phyloP scores from a whole-genome alignment of 2,113 vertebrate species.

The Buteo buteo region DNA sequence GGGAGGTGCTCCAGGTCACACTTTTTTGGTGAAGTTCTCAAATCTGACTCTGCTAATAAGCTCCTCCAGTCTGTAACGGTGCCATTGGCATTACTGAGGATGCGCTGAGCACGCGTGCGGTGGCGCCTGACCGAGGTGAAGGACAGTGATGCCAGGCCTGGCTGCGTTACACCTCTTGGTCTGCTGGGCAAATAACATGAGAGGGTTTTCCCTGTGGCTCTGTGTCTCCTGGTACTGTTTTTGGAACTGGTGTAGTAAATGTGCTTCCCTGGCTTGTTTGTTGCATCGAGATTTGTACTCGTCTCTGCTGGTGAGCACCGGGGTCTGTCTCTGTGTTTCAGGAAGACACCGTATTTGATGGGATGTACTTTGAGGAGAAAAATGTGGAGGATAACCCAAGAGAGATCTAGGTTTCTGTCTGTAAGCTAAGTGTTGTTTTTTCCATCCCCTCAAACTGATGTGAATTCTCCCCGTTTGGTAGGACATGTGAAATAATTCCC shows the following conservation, averaged over 20 bases:
- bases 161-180: neutral
- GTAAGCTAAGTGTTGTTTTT: neutral
- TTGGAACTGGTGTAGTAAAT: neutral
- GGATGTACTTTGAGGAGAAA: rapidly evolving
- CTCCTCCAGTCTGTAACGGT: neutral
- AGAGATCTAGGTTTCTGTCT: neutral
- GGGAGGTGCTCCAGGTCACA: neutral
- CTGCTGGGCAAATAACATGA: rapidly evolving
- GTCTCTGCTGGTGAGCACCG: neutral
- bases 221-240: neutral
- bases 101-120: rapidly evolving
- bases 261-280: neutral
- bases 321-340: neutral
- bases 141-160: rapidly evolving
- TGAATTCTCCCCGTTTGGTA: neutral
- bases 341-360: rapidly evolving
- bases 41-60: rapidly evolving
- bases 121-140: rapidly evolving
- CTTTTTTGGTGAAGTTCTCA: neutral
- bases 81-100: rapidly evolving
- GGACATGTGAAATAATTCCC: neutral
- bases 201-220: neutral
- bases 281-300: neutral
- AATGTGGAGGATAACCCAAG: neutral
- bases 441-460: neutral